These are phyloP conservation scores for Drosophila tsacasi DNA, from an alignment of 1,140 invertebrate genomes.

Conservation along the genomic window DNA sequence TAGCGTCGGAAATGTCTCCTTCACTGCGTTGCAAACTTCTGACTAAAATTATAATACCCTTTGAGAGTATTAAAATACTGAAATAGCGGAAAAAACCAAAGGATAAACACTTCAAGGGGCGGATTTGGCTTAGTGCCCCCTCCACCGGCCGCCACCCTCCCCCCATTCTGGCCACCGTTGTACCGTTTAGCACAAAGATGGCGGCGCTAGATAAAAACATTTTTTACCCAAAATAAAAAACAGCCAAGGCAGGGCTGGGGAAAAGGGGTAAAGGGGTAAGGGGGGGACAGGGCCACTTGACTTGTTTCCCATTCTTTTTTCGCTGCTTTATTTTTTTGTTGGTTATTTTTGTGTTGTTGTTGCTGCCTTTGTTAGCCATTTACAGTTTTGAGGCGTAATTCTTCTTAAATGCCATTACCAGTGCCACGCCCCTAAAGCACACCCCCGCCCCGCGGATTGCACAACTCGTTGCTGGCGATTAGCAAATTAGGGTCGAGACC, in stretches of 20 bases:
- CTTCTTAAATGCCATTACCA: constrained; percentile 70
- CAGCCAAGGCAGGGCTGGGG: background rate
- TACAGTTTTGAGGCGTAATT: constrained; percentile 79
- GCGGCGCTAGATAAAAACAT: constrained; percentile 70
- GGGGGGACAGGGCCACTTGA: constrained; percentile 37
- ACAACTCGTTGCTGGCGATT: constrained; percentile 60
- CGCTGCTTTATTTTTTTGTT: constrained; percentile 10
- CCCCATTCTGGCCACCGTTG: background rate
- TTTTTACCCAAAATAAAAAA: constrained; percentile 54
- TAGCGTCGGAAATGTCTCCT: no score
- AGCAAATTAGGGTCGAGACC: constrained; percentile 54
- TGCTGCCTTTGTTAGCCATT: constrained; percentile 57
- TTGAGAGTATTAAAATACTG: no score
- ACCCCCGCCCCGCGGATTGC: constrained; percentile 60
- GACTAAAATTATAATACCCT: no score
- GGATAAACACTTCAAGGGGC: constrained; percentile 81
- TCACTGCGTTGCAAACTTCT: no score
- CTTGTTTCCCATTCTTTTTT: constrained; percentile 25
- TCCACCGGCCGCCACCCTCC: no score
- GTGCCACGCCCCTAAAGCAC: constrained; percentile 56
- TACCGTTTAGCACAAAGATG: constrained; percentile 79
- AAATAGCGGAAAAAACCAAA: constrained; percentile 33
- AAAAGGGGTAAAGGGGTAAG: background rate
- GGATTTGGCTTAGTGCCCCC: constrained; percentile 73
- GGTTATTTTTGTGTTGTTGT: background rate